Percentiles rank a stretch among this genome's conserved stretches.
Conservation (phyloP, 2,888 invertebrate species). For the Euspilapteryx auroguttella region DNA sequence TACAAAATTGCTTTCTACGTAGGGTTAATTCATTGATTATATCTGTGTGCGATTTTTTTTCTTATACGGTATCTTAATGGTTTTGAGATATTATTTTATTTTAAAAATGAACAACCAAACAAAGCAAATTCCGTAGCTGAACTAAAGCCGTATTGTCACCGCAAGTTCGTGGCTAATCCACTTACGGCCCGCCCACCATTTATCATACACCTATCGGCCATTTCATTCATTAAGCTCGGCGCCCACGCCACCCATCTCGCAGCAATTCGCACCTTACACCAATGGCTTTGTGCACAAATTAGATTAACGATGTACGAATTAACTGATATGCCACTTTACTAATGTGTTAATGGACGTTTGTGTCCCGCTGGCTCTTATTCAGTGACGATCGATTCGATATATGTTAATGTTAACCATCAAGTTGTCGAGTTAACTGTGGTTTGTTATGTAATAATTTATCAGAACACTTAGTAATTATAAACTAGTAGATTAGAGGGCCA, state of each 20-base stretch:
- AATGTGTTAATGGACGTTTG: constrained; percentile 33
- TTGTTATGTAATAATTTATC: too few species aligned
- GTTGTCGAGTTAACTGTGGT: too few species aligned
- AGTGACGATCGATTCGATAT: too few species aligned
- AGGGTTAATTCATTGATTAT: too few species aligned
- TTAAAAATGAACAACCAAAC: background rate
- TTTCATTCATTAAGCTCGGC: constrained; percentile 44
- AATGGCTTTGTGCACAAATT: constrained; percentile 23
- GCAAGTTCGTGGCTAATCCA: constrained; percentile 20
- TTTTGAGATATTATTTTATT: too few species aligned
- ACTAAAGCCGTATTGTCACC: background rate
- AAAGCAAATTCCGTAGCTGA: background rate
- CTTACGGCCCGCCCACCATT: constrained; percentile 25
- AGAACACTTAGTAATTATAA: too few species aligned
- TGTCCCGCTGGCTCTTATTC: too few species aligned
- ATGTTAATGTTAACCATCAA: too few species aligned
- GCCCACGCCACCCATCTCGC: constrained; percentile 11
- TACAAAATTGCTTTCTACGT: too few species aligned
- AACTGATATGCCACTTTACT: constrained; percentile 14
- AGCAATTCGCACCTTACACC: constrained; percentile 30
- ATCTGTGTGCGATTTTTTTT: too few species aligned
- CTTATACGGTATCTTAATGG: too few species aligned
- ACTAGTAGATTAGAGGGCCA: too few species aligned
- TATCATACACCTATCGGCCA: constrained; percentile 28
- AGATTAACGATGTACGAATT: constrained; percentile 18